Evolutionary conservation across 2,113 vertebrate genomes (phyloP), one percentile per base, ranked within the genome.

Genomic region (Cyphomyrus discorhynchus): DNA sequence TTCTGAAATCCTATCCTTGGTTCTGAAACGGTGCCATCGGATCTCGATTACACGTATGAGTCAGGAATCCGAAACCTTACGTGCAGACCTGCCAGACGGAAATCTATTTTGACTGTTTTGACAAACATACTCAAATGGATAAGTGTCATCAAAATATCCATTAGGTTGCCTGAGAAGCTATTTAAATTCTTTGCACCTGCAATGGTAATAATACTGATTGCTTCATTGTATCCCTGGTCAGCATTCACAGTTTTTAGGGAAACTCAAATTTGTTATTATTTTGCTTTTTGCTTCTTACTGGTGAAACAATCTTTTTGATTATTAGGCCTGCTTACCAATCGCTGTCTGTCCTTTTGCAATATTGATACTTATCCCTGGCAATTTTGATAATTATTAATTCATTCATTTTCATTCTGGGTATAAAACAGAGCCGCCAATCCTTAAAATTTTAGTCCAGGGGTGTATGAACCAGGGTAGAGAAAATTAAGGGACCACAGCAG

Each of bases 281-380:
- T 80, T 8, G 74, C 35, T 42, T 80, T 80, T 42, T 80, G 74
- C 31, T 15, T 80, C 13, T 42, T 42, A 80, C 15, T 42, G 74
- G 31, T 80, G 13, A 39, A 56, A 24, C 0, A 9, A 87, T 87
- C 6, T 52, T 53, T 50, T 52, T 31, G 2, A 27, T 53, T 87
- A 17, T 52, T 27, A 80, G 10, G 53, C 50, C 53, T 27, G 85
- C 86, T 89, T 89, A 90, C 46, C 31, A 87, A 58, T 46, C n/a
- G 24, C 82, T 84, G 45, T 24, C 42, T 21, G 15, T 24, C 24
- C 45, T 24, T 45, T n/a, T 10, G 42, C 42, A n/a, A 21, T 47
- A 46, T 84, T 24, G 39, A n/a, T 84, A 27, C 19, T 9, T 84
- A 3, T 84, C 21, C 82, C 82, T 84, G 17, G 1, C 45, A 84